These are phyloP conservation scores for Alauda arvensis DNA, from an alignment of 2,797 vertebrate species.

Conservation along the genomic window DNA sequence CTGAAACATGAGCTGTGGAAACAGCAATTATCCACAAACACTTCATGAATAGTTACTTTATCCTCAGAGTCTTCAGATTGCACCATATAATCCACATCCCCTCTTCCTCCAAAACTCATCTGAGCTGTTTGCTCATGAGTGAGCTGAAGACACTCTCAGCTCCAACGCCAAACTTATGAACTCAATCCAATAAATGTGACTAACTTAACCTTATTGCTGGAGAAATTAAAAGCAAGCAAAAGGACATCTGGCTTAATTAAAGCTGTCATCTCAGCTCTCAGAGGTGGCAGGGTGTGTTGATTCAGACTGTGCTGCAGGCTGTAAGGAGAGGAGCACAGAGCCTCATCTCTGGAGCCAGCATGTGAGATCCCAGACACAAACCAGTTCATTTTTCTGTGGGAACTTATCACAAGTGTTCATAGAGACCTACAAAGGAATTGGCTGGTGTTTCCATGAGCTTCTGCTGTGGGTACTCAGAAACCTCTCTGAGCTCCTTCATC, in stretches of 20 bases:
- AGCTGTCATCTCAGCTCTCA: background rate
- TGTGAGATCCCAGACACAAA: background rate
- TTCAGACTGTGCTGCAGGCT: background rate
- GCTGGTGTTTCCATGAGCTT: background rate
- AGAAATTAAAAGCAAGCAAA: constrained; percentile 67
- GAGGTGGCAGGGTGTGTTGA: background rate
- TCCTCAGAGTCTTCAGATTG: constrained; percentile 34
- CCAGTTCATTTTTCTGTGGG: background rate
- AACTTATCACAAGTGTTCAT: background rate
- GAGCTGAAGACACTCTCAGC: constrained; percentile 18
- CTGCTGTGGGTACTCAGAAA: background rate
- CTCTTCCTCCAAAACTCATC: constrained; percentile 54
- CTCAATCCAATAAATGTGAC: constrained; percentile 56
- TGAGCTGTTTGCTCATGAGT: constrained; percentile 59
- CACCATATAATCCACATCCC: background rate
- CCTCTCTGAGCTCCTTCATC: background rate
- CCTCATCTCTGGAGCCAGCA: fast-evolving
- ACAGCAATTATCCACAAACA: constrained; percentile 26
- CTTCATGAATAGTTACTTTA: background rate
- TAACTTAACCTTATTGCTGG: constrained; percentile 51
- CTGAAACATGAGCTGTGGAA: constrained; percentile 22
- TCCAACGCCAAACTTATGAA: background rate
- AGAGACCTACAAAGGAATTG: background rate
- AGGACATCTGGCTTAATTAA: constrained; percentile 58
- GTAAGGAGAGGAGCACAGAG: background rate